Percentiles rank a stretch among this genome's conserved stretches.
phyloP scores from a whole-genome alignment of 2,888 invertebrate genomes.

The Athalia rosae region DNA sequence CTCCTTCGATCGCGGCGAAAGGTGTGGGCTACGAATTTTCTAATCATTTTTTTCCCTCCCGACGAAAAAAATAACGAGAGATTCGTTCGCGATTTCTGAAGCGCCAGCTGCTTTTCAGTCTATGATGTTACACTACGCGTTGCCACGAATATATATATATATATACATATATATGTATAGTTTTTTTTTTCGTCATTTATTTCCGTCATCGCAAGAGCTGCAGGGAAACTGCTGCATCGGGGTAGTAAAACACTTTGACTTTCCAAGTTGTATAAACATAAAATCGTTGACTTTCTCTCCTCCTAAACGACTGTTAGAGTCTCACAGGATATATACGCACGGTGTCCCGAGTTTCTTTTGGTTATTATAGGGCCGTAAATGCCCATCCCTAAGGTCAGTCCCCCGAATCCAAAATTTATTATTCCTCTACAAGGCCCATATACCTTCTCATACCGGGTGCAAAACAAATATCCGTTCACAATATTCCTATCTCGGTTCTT shows the following conservation, averaged over 20 bases:
- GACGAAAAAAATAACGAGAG: no score
- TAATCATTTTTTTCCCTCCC: no score
- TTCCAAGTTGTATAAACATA: slow-evolving; percentile 17
- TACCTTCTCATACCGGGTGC: no score
- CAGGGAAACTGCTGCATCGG: not conserved
- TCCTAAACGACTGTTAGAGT: not conserved
- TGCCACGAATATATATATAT: not conserved
- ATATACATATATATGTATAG: not conserved
- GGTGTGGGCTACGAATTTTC: not conserved
- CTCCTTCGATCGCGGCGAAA: not conserved
- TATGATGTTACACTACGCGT: no score
- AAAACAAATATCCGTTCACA: no score
- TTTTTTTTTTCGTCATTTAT: not conserved
- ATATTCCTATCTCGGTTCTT: no score
- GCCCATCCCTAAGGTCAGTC: not conserved
- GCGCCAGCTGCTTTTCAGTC: no score
- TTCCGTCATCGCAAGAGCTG: no score
- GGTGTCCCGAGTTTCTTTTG: not conserved
- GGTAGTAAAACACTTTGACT: slow-evolving; percentile 4
- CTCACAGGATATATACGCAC: not conserved
- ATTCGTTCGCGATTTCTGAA: no score
- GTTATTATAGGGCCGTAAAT: not conserved
- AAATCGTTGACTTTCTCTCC: slow-evolving; percentile 28
- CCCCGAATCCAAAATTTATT: not conserved
- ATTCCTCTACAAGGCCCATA: no score